Percentiles rank a stretch among this genome's conserved stretches.
Conservation (phyloP, 30 jellyfish, hydroid and myxozoan genomes). For the Pseudorhiza aurosa region DNA sequence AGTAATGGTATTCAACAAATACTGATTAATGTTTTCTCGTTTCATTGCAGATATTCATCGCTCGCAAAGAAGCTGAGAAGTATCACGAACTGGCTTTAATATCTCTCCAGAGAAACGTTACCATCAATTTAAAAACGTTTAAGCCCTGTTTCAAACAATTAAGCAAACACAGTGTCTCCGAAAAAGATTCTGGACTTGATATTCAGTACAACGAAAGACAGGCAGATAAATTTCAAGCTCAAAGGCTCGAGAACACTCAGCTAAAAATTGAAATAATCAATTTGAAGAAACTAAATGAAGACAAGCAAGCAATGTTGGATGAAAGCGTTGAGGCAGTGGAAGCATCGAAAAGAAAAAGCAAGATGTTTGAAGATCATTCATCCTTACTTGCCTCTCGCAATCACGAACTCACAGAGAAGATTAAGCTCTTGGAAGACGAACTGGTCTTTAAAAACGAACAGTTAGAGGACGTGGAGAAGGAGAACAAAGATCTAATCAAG, state of each 20-base stretch:
- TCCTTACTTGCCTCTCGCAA: background rate
- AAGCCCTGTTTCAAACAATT: background rate
- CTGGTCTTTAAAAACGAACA: background rate
- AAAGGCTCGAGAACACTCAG: background rate
- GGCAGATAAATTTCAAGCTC: background rate
- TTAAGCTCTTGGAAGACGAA: background rate
- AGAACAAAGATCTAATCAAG: background rate
- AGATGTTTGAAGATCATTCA: slow-evolving; percentile 8
- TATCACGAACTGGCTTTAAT: background rate
- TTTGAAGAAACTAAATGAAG: background rate
- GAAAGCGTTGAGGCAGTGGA: background rate
- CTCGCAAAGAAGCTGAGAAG: background rate
- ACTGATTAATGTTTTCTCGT: background rate
- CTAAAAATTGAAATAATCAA: background rate
- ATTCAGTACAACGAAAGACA: background rate
- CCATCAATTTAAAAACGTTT: no score
- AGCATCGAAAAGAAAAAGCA: background rate
- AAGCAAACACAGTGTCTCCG: background rate
- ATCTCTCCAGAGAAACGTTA: background rate
- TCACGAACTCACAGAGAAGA: background rate
- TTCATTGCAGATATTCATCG: slow-evolving; percentile 1
- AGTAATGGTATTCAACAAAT: background rate
- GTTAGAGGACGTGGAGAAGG: background rate
- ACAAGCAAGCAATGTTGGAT: background rate
- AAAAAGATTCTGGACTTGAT: background rate